Percentiles rank a stretch among this genome's conserved stretches.
Evolutionary conservation across 92 coral and sea anemone genomes (phyloP).

Genomic region (Pocillopora meandrina): DNA sequence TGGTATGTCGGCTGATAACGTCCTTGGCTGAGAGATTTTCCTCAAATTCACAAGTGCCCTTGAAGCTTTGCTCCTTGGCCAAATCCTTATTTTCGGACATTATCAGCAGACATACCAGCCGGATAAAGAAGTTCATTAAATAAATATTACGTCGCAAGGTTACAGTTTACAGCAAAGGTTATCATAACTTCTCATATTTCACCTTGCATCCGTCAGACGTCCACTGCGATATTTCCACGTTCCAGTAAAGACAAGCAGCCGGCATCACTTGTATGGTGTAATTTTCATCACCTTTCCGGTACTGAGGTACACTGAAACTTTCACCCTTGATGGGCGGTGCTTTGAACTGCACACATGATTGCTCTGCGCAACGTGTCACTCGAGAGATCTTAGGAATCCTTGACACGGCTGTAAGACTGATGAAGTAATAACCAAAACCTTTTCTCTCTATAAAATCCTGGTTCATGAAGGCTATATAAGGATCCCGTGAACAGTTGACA

Average conservation of each 20-base stretch:
- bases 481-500: conserved; percentile 36
- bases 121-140: rapidly evolving
- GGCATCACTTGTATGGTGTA: conserved; percentile 53
- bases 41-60: no score
- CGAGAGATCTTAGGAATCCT: not conserved
- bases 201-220: conserved; percentile 69
- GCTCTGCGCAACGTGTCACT: conserved; percentile 40
- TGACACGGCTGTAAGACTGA: not conserved
- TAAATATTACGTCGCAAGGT: no score
- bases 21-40: no score
- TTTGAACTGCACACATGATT: conserved; percentile 76
- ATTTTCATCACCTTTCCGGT: conserved; percentile 65
- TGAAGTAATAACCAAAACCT: conserved; percentile 2
- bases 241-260: conserved; percentile 69
- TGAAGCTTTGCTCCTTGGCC: no score
- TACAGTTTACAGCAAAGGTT: no score
- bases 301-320: conserved; percentile 53
- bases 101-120: no score
- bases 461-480: conserved; percentile 8
- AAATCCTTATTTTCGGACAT: no score
- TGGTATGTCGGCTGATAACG: no score
- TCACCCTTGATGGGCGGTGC: conserved; percentile 50
- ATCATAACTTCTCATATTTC: not conserved
- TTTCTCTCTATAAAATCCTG: conserved; percentile 3
- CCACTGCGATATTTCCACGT: conserved; percentile 45